Evolutionary conservation across 2,888 invertebrate species (phyloP).

Genomic region (Cremastinae sp.): DNA sequence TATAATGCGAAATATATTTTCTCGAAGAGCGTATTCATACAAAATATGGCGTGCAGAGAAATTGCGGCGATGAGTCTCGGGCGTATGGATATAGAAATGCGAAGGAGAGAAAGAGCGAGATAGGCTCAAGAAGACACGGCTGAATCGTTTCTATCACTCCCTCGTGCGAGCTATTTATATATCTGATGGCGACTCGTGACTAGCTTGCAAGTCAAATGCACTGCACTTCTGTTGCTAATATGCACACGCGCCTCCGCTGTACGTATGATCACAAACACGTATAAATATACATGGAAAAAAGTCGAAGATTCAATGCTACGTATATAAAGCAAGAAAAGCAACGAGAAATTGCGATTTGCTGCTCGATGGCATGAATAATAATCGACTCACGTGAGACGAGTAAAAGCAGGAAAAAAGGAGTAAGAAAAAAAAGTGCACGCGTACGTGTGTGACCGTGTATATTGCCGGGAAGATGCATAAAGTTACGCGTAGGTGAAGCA

Average conservation of each 20-base stretch:
- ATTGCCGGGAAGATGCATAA: not conserved
- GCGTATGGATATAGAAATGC: slow-evolving; percentile 33
- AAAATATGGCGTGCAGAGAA: slow-evolving; percentile 10
- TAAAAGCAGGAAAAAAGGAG: slow-evolving; percentile 17
- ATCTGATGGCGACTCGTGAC: slow-evolving; percentile 40
- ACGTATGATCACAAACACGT: slow-evolving; percentile 1
- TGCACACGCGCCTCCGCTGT: not conserved
- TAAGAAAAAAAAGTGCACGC: not conserved
- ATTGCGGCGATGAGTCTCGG: slow-evolving; percentile 21
- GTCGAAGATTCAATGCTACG: slow-evolving; percentile 39
- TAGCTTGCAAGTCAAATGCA: slow-evolving; percentile 43
- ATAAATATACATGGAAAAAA: slow-evolving; percentile 6
- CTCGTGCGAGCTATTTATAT: slow-evolving; percentile 52
- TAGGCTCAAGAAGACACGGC: no score
- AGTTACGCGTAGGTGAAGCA: slow-evolving; percentile 46
- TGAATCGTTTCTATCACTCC: slow-evolving; percentile 51
- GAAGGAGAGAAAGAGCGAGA: slow-evolving; percentile 25
- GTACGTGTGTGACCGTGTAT: slow-evolving; percentile 11
- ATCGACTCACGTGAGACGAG: slow-evolving; percentile 58
- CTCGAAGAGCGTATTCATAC: no score
- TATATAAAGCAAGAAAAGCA: slow-evolving; percentile 48
- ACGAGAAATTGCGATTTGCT: slow-evolving; percentile 61
- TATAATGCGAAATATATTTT: no score
- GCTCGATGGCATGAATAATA: slow-evolving; percentile 62
- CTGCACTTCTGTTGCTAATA: slow-evolving; percentile 39